A percentile compares a stretch with the other conserved stretches of the same genome.
phyloP scores from a whole-genome alignment of 1,140 invertebrate species.

The Zaprionus davidi region DNA sequence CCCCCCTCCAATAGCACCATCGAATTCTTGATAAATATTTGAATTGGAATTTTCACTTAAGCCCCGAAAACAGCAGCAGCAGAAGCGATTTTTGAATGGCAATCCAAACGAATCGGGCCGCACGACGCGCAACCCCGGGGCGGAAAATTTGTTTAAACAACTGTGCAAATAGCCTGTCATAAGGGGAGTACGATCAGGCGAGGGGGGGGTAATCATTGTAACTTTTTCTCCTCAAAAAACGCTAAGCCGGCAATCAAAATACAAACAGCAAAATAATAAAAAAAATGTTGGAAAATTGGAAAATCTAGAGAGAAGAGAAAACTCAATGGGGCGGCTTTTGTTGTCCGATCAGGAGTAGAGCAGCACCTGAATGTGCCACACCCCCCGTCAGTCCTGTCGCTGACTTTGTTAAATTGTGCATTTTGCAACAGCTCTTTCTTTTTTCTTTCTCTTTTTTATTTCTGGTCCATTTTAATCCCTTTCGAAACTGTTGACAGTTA shows the following conservation, averaged over 20 bases:
- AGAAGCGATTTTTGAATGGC: constrained; percentile 26
- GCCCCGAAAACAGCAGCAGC: constrained; percentile 40
- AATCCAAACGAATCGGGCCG: constrained; percentile 39
- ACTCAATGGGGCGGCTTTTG: constrained; percentile 28
- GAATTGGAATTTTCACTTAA: constrained; percentile 67
- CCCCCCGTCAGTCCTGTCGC: constrained; percentile 22
- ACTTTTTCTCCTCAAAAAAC: constrained; percentile 51
- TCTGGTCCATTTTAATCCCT: constrained; percentile 53
- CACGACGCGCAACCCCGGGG: constrained; percentile 55
- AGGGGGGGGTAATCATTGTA: constrained; percentile 46
- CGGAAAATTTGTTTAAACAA: constrained; percentile 77
- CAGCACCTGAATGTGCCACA: constrained; percentile 56
- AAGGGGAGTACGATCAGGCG: background rate
- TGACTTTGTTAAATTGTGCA: constrained; percentile 59
- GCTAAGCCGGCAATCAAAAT: constrained; percentile 74
- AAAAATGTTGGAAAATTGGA: background rate
- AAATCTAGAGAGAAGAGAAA: background rate
- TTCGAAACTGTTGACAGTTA: constrained; percentile 25
- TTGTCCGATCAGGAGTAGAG: constrained; percentile 39
- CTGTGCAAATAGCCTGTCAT: constrained; percentile 63
- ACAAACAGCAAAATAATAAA: constrained; percentile 47
- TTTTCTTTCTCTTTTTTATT: constrained; percentile 24
- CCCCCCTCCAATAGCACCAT: constrained; percentile 21
- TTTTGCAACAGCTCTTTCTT: constrained; percentile 53
- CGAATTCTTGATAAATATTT: constrained; percentile 69